phyloP scores from a whole-genome alignment of 2,888 invertebrate species.

The Aleiodes alternator region DNA sequence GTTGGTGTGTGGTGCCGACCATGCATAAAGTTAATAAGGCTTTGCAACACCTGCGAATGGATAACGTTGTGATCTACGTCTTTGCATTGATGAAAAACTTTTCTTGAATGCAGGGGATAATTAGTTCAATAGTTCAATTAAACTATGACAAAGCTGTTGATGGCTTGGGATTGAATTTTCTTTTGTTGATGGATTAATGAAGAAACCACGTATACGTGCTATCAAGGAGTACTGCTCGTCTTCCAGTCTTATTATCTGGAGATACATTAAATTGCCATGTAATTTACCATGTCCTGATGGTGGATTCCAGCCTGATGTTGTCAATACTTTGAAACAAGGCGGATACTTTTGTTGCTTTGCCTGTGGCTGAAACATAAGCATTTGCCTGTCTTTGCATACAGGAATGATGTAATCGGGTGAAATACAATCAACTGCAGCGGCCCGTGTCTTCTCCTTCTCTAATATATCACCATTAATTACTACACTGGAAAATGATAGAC shows the following conservation, averaged over 20 bases:
- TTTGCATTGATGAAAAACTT: conserved; percentile 90
- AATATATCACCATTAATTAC: conserved; percentile 94
- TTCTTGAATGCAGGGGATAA: conserved; percentile 94
- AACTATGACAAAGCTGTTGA: conserved; percentile 96
- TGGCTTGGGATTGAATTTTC: conserved; percentile 96
- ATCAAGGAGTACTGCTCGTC: conserved; percentile 98
- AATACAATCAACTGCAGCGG: conserved; percentile 96
- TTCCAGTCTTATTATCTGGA: conserved; percentile 96
- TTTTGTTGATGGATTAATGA: conserved; percentile 97
- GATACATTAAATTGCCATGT: conserved; percentile 97
- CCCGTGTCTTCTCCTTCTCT: conserved; percentile 93
- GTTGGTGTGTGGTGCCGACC: conserved; percentile 93
- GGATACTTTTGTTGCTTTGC: conserved; percentile 92
- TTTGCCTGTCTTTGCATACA: conserved; percentile 89
- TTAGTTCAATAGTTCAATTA: conserved; percentile 95
- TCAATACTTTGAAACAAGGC: conserved; percentile 91
- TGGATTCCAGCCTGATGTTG: conserved; percentile 99
- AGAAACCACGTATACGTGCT: conserved; percentile 97
- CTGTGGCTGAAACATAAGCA: conserved; percentile 91
- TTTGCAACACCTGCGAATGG: conserved; percentile 98
- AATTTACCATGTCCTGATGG: conserved; percentile 97
- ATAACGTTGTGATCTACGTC: conserved; percentile 92
- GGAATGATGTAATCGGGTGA: conserved; percentile 98
- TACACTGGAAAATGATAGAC: conserved; percentile 94
- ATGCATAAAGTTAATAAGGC: conserved; percentile 97